These are phyloP conservation scores for Drosophila greeni DNA, from an alignment of 2,888 invertebrate species.

Conservation along the genomic window DNA sequence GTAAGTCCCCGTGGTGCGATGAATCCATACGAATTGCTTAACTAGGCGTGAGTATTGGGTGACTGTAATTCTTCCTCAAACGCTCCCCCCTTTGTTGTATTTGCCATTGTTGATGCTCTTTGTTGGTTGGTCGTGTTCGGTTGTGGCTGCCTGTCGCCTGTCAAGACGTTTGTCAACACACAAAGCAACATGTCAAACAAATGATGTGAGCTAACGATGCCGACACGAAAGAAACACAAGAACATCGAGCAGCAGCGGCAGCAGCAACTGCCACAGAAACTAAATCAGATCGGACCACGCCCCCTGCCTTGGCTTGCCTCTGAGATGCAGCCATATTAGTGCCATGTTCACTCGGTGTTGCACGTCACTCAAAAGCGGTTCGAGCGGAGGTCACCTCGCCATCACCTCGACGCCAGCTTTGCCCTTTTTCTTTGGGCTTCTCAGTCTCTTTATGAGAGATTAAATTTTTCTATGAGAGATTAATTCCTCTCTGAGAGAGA, in stretches of 20 bases:
- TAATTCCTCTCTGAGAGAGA: too few relatives aligned
- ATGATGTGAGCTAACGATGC: slow-evolving; percentile 55
- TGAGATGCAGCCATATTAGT: slow-evolving; percentile 64
- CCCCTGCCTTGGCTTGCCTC: slow-evolving; percentile 16
- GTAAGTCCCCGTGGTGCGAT: slow-evolving; percentile 46
- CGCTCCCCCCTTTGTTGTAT: slow-evolving; percentile 22
- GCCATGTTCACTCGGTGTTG: slow-evolving; percentile 58
- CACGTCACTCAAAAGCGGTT: slow-evolving; percentile 49
- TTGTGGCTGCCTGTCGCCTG: slow-evolving; percentile 57
- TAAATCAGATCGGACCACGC: slow-evolving; percentile 45
- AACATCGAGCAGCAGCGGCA: slow-evolving; percentile 20
- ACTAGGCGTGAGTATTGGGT: slow-evolving; percentile 61
- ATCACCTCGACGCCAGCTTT: neutral
- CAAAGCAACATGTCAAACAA: slow-evolving; percentile 42
- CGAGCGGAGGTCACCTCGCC: slow-evolving; percentile 22
- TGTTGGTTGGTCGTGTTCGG: slow-evolving; percentile 20
- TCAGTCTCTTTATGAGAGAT: neutral
- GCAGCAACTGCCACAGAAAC: slow-evolving; percentile 23
- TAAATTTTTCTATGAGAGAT: neutral
- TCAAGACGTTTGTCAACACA: slow-evolving; percentile 70
- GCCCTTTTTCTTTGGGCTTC: neutral
- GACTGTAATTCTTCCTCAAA: slow-evolving; percentile 39
- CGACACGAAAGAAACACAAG: slow-evolving; percentile 35
- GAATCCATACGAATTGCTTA: slow-evolving; percentile 54
- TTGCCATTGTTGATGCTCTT: slow-evolving; percentile 11